A percentile compares a stretch with the other conserved stretches of the same genome.
Conservation (phyloP, 2,113 vertebrate genomes). For the Bos indicus region DNA sequence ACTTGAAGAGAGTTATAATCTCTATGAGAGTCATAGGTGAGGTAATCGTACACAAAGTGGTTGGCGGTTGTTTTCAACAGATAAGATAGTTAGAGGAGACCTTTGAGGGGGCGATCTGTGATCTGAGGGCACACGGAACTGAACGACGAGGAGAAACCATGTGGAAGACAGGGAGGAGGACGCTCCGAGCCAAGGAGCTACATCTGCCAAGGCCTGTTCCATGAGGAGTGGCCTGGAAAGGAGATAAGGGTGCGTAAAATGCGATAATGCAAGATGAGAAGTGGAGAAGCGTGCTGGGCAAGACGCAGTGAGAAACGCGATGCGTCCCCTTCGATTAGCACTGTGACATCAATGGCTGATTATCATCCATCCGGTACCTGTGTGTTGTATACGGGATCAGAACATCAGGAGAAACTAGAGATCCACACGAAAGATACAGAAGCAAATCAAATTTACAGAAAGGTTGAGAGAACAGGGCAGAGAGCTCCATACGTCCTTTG, state of each 20-base stretch:
- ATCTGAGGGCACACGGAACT: background rate
- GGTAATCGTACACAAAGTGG: fast-evolving
- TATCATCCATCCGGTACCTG: background rate
- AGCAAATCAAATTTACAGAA: background rate
- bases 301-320: too few species aligned
- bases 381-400: background rate
- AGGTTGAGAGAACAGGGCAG: background rate
- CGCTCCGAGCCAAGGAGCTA: background rate
- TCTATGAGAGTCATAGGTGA: fast-evolving
- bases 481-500: background rate
- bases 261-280: fast-evolving
- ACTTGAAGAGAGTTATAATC: too few species aligned
- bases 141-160: fast-evolving
- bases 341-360: background rate
- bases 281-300: fast-evolving
- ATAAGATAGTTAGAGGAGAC: fast-evolving
- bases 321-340: background rate
- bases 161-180: too few species aligned
- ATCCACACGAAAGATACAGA: background rate
- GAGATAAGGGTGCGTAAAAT: fast-evolving
- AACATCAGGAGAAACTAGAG: background rate
- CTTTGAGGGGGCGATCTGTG: too few species aligned
- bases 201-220: background rate
- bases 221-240: background rate
- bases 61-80: background rate